These are phyloP conservation scores for Ficedula albicollis DNA, from an alignment of 2,797 vertebrate genomes.

Conservation along the genomic window DNA sequence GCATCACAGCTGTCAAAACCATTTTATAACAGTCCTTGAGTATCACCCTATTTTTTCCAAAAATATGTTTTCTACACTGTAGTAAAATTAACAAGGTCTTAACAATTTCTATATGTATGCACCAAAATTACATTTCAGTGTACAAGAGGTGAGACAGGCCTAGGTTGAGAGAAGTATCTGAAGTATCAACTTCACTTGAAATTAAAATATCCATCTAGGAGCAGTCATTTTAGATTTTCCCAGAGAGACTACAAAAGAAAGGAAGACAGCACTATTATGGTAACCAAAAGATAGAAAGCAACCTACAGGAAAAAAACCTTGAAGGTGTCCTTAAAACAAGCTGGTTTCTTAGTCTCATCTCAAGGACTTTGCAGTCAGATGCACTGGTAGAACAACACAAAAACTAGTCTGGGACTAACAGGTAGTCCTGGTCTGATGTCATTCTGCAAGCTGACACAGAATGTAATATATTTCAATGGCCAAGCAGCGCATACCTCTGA, in stretches of 20 bases:
- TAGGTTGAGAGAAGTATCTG: neutral
- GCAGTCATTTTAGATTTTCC: neutral
- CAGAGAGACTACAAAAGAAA: neutral
- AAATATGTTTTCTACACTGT: neutral
- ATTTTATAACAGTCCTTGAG: neutral
- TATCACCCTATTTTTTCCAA: neutral
- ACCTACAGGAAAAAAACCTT: rapidly evolving
- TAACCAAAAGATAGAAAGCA: neutral
- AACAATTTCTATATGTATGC: neutral
- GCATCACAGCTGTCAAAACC: neutral
- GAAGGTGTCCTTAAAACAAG: neutral
- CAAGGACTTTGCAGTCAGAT: neutral
- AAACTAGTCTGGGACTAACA: neutral
- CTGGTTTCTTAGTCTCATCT: neutral
- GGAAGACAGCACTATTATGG: neutral
- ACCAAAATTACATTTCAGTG: neutral
- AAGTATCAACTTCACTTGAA: neutral
- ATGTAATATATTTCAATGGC: neutral
- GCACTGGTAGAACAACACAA: neutral
- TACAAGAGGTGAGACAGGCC: neutral
- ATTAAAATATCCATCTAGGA: neutral
- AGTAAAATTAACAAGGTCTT: neutral
- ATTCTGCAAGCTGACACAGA: neutral
- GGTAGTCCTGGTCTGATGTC: neutral
- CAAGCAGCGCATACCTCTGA: neutral